A percentile compares a stretch with the other conserved stretches of the same genome.
Conservation (phyloP, 2,113 vertebrate species). For the Psammodynastes pulverulentus region DNA sequence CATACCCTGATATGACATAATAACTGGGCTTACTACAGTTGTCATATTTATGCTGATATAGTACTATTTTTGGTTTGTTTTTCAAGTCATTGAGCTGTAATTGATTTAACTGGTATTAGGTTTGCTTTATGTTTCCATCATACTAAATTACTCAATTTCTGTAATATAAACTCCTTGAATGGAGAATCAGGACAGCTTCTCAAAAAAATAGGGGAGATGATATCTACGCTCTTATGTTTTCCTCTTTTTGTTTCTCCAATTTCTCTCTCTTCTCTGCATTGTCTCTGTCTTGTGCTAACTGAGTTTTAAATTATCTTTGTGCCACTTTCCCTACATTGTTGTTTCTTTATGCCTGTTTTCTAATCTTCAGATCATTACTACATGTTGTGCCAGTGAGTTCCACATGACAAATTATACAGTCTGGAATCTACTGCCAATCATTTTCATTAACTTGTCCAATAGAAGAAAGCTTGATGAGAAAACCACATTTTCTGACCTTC, state of each 20-base stretch:
- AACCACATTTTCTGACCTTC: not conserved
- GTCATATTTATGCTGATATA: not conserved
- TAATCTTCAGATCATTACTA: not conserved
- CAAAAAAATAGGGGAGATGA: not conserved
- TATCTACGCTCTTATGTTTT: not conserved
- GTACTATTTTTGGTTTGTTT: not conserved
- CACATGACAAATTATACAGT: not conserved
- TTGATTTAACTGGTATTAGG: not conserved
- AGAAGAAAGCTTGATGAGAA: not conserved
- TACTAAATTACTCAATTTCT: not conserved
- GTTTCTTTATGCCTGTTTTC: not conserved
- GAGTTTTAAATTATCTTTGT: not conserved
- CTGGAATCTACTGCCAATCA: not conserved
- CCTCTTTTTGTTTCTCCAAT: not conserved
- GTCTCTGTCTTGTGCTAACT: not conserved
- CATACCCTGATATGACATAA: not conserved
- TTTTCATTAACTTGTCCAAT: not conserved
- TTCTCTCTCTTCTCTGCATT: not conserved
- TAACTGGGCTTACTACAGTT: not conserved
- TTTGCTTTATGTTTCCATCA: not conserved
- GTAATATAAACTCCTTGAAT: not conserved
- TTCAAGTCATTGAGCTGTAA: not conserved
- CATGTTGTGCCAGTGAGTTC: not conserved
- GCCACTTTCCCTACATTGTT: not conserved
- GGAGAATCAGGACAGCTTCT: not conserved